A percentile compares a stretch with the other conserved stretches of the same genome.
Evolutionary conservation across 2,797 vertebrate genomes (phyloP).

Genomic region (Microcaecilia unicolor): DNA sequence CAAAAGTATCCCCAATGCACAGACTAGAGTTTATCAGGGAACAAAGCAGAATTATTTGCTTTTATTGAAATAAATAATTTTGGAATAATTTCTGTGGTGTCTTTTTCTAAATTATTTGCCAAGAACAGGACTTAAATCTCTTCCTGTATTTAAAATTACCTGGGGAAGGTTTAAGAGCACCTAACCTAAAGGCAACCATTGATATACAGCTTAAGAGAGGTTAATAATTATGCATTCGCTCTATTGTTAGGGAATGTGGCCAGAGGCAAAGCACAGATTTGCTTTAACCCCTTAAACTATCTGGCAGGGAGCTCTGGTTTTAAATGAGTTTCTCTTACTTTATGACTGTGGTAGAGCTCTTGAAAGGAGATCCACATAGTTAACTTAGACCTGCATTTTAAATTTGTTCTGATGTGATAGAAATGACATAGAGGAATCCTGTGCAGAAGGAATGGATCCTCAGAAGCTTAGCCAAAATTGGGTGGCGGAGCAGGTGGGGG

Average conservation of each 20-base stretch:
- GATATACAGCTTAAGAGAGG: constrained; percentile 22
- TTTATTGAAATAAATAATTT: constrained; percentile 27
- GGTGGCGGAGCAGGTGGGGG: too few relatives aligned
- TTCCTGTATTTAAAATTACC: constrained; percentile 24
- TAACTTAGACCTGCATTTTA: too few relatives aligned
- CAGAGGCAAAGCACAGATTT: constrained; percentile 26
- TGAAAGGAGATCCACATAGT: too few relatives aligned
- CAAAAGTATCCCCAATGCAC: too few relatives aligned
- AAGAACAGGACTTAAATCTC: constrained; percentile 23
- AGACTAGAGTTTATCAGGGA: constrained; percentile 24
- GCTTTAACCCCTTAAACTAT: too few relatives aligned
- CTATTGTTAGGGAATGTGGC: constrained; percentile 27
- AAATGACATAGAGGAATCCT: too few relatives aligned
- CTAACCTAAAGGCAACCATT: constrained; percentile 24
- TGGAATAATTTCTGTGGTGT: constrained; percentile 14
- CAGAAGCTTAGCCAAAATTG: too few relatives aligned
- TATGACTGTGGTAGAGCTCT: too few relatives aligned
- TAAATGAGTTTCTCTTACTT: too few relatives aligned
- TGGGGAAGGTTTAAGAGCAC: constrained; percentile 19
- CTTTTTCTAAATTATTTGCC: constrained; percentile 10
- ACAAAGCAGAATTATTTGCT: constrained; percentile 45
- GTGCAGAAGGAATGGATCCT: too few relatives aligned
- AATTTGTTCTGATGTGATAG: too few relatives aligned
- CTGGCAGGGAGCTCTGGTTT: too few relatives aligned
- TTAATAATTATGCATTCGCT: constrained; percentile 29